Percentiles rank a stretch among this genome's conserved stretches.
Evolutionary conservation across 2,113 vertebrate species (phyloP).

Genomic region (Buteo buteo): DNA sequence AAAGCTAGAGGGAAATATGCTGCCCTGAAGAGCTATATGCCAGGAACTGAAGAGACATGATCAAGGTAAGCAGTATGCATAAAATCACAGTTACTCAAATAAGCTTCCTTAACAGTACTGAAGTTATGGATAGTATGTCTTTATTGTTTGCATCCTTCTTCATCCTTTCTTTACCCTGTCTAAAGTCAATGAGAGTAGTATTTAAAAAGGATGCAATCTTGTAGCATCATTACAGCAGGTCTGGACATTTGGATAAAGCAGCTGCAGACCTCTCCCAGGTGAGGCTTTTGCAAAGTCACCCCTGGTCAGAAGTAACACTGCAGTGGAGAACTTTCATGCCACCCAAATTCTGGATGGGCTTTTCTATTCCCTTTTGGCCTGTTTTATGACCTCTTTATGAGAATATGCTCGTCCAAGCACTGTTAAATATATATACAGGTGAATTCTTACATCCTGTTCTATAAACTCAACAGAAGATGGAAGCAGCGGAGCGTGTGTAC

Average conservation of each 20-base stretch:
- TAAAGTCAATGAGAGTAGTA: neutral
- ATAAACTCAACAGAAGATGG: neutral
- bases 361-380: neutral
- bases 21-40: neutral
- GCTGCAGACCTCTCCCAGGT: neutral
- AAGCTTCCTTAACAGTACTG: neutral
- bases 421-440: neutral
- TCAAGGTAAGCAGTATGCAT: neutral
- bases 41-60: fast-evolving
- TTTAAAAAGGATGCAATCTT: neutral
- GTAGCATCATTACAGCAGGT: neutral
- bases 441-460: neutral
- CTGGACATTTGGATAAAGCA: neutral
- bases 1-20: neutral
- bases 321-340: neutral
- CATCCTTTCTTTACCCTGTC: neutral
- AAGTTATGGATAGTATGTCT: neutral
- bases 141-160: neutral
- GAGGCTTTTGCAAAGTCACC: neutral
- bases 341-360: neutral
- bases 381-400: neutral
- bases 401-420: neutral
- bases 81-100: neutral
- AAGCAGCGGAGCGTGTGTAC: neutral
- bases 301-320: neutral